Percentiles rank a stretch among this genome's conserved stretches.
These are phyloP conservation scores for Stegostoma tigrinum DNA, from an alignment of 2,113 vertebrate species.

Conservation along the genomic window DNA sequence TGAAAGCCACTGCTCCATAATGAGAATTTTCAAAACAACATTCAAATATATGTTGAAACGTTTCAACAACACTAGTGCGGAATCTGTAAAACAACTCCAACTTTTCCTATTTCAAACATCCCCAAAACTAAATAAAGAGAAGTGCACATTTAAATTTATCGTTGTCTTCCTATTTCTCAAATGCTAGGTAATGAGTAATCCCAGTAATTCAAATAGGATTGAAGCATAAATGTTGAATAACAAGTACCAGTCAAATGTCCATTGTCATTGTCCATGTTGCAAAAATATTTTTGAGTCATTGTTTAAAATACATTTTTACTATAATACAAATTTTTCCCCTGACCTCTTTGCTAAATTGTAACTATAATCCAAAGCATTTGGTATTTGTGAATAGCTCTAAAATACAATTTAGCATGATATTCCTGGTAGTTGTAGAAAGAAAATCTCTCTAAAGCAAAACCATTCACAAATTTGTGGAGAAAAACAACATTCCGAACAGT, in stretches of 20 bases:
- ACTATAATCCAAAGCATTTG: neutral
- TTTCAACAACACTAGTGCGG: neutral
- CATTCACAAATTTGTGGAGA: slow-evolving; percentile 19
- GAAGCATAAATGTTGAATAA: neutral
- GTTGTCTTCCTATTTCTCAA: neutral
- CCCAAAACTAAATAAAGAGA: neutral
- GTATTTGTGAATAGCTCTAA: neutral
- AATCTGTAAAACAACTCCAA: neutral
- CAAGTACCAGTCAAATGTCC: neutral
- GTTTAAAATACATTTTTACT: neutral
- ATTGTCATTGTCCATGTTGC: neutral
- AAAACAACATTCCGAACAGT: neutral
- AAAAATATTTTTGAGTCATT: neutral
- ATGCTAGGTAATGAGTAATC: neutral
- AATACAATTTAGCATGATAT: neutral
- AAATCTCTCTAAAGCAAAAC: neutral
- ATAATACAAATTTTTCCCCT: neutral
- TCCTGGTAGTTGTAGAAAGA: neutral
- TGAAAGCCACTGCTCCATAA: neutral
- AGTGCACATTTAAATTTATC: neutral
- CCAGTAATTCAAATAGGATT: neutral
- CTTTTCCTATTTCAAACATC: neutral
- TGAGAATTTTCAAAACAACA: slow-evolving; percentile 1
- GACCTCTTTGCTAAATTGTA: neutral
- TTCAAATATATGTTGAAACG: neutral